Evolutionary conservation across 1,140 invertebrate species (phyloP).

Genomic region (Microplitis mediator): DNA sequence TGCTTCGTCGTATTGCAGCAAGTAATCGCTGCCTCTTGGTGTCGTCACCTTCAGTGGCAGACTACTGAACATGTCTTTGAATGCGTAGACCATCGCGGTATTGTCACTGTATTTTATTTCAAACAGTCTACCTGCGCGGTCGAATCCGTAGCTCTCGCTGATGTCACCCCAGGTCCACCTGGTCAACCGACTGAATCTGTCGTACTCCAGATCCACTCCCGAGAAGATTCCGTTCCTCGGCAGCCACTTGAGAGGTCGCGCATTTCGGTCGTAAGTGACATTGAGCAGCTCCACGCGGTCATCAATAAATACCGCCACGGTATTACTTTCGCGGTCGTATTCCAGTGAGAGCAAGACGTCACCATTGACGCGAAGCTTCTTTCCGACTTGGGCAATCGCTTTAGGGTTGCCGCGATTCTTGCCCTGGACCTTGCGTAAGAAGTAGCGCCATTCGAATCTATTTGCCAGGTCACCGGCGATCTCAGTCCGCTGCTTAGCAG

Average conservation of each 20-base stretch:
- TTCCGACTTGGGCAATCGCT: conserved; percentile 79
- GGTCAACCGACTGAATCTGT: conserved; percentile 86
- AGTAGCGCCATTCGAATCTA: conserved; percentile 94
- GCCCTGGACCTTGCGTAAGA: conserved; percentile 72
- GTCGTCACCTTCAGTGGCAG: conserved; percentile 90
- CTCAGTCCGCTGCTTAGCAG: conserved; percentile 86
- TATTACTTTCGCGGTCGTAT: conserved; percentile 88
- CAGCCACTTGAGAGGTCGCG: conserved; percentile 86
- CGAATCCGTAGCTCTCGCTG: conserved; percentile 86
- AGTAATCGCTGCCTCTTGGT: conserved; percentile 88
- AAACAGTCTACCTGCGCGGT: conserved; percentile 81
- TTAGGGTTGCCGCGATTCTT: conserved; percentile 70
- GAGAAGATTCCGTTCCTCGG: conserved; percentile 84
- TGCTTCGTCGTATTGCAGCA: conserved; percentile 89
- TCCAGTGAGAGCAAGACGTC: conserved; percentile 90
- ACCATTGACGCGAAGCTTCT: conserved; percentile 86
- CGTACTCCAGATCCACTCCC: conserved; percentile 89
- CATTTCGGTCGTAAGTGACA: conserved; percentile 90
- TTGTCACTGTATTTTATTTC: conserved; percentile 89
- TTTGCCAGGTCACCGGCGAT: conserved; percentile 90
- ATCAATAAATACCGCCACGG: conserved; percentile 89
- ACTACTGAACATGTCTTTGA: conserved; percentile 86
- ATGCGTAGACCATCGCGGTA: conserved; percentile 83
- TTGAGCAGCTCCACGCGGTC: conserved; percentile 87
- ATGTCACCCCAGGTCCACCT: conserved; percentile 93